Evolutionary conservation across 2,113 vertebrate species (phyloP).

Genomic region (Gnathonemus echidnorhynchus): DNA sequence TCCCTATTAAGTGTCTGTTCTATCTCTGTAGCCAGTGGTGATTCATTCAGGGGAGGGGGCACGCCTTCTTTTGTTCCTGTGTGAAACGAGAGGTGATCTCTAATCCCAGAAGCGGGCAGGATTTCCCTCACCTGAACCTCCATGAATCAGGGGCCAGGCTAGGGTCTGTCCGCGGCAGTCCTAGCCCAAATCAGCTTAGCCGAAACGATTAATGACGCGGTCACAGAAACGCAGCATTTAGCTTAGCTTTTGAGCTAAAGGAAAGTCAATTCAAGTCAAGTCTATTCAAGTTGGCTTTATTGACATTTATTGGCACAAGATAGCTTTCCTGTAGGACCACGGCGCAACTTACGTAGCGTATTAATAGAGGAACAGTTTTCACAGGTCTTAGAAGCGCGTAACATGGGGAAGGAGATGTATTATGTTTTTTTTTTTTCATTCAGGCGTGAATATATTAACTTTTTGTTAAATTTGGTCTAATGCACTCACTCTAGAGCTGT

Average conservation of each 20-base stretch:
- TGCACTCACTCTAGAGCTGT: not conserved
- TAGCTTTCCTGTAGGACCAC: not conserved
- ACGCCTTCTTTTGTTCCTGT: not conserved
- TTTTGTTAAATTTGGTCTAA: not conserved
- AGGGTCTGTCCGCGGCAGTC: not conserved
- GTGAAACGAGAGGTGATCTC: slow-evolving; percentile 2
- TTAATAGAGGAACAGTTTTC: not conserved
- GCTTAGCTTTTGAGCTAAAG: not conserved
- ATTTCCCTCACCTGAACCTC: slow-evolving; percentile 11
- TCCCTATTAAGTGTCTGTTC: not conserved
- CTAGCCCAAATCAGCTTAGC: not conserved
- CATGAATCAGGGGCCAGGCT: not conserved
- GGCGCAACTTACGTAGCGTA: not conserved
- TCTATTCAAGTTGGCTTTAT: not conserved
- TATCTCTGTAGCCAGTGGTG: not conserved
- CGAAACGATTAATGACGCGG: not conserved
- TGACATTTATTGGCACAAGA: not conserved
- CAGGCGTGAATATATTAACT: not conserved
- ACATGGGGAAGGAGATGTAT: not conserved
- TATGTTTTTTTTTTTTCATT: not conserved
- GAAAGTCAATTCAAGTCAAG: not conserved
- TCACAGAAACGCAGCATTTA: not conserved
- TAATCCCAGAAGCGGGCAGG: slow-evolving; percentile 5
- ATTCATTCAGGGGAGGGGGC: not conserved
- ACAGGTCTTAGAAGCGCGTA: not conserved